Evolutionary conservation across 1,140 invertebrate species (phyloP), one percentile per base, ranked within the genome.

Genomic region (Hermatobates lingyangjiaoensis): DNA sequence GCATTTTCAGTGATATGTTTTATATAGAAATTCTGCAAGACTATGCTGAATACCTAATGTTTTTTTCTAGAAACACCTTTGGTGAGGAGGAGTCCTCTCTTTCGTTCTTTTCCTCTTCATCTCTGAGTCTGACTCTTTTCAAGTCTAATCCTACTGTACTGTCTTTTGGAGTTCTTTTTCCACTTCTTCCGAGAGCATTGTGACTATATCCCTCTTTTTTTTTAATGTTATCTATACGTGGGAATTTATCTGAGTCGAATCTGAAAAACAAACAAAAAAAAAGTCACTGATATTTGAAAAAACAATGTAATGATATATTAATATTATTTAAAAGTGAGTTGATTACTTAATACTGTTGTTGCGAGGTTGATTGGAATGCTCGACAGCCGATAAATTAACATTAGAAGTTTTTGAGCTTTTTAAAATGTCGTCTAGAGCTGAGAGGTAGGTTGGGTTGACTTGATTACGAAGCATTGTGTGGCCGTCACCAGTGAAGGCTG

Each of bases 361-460:
- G 47, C 68, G 69, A 28, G 70, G 68, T 54, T 68, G 39, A 5
- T 14, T 5, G 21, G 18, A 5, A 18, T 14, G 64, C 46, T 70
- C 67, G 0, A 67, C 69, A 2, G 71, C 71, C 10, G 76, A 61
- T 25, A 80, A 75, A 63, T 79, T 79, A 0, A 74, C 73, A 59
- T 78, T 78, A 25, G 74, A 71, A 4, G 74, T 77, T 63, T 78
- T 77, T 0, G 74, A 72, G 54, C 77, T 74, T 61, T 80, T 79
- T 15, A 74, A 63, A 55, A 76, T 74, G 53, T 78, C 74, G 53
- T 74, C 71, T 25, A 76, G 60, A 20, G 62, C 63, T 20, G 47
- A 54, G 26, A 53, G n/a, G n/a, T n/a, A n/a, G n/a, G n/a, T n/a
- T n/a, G n/a, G n/a, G n/a, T n/a, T n/a, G n/a, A n/a, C n/a, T n/a